These are phyloP conservation scores for Sarcophaga peregrina DNA, from an alignment of 1,140 invertebrate genomes.

Conservation along the genomic window DNA sequence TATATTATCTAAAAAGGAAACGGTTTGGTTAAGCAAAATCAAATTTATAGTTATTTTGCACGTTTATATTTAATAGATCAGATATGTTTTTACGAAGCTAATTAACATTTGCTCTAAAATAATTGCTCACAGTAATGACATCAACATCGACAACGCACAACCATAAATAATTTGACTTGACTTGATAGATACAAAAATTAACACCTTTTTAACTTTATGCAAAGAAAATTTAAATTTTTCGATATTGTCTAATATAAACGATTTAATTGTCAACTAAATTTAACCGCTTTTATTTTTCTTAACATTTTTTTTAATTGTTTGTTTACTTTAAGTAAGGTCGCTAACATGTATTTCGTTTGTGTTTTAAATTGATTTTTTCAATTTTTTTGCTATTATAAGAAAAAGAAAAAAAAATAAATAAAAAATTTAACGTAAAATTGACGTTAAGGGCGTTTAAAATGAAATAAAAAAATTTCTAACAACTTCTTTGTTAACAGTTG, in stretches of 20 bases:
- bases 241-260: not conserved
- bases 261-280: conserved; percentile 3
- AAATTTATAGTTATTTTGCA: not conserved
- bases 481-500: conserved; percentile 25
- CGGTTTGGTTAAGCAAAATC: too few species aligned
- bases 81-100: not conserved
- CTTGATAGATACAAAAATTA: not conserved
- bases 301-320: too few species aligned
- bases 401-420: too few species aligned
- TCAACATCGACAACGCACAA: not conserved
- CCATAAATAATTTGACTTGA: not conserved
- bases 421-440: not conserved
- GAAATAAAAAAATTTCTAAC: not conserved
- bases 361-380: too few species aligned
- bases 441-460: conserved; percentile 18
- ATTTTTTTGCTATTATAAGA: too few species aligned
- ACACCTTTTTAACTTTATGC: not conserved
- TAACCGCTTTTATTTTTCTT: not conserved
- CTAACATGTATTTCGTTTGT: not conserved
- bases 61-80: not conserved
- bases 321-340: not conserved
- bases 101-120: conserved; percentile 10
- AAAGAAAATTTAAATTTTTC: not conserved
- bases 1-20: too few species aligned
- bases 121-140: not conserved